Percentiles rank a stretch among this genome's conserved stretches.
phyloP scores from a whole-genome alignment of 1,140 invertebrate genomes.

The Colletes latitarsis region DNA sequence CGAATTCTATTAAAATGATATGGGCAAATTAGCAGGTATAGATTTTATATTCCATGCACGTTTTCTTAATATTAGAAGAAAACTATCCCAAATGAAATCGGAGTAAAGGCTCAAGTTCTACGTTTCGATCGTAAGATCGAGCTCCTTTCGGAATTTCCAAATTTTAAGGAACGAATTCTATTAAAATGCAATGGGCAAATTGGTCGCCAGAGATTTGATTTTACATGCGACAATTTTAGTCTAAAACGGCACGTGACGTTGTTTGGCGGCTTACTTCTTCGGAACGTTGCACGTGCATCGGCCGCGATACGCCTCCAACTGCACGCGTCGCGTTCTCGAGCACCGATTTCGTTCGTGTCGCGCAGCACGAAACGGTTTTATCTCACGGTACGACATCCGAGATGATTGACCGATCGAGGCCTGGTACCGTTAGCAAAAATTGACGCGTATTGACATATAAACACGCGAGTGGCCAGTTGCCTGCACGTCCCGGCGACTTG shows the following conservation, averaged over 20 bases:
- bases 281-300: slow-evolving; percentile 42
- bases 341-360: slow-evolving; percentile 53
- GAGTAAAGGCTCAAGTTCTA: too few species aligned
- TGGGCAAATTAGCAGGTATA: too few species aligned
- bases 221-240: background rate
- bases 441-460: slow-evolving; percentile 57
- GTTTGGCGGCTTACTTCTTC: slow-evolving; percentile 20
- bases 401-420: slow-evolving; percentile 62
- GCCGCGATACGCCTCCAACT: slow-evolving; percentile 43
- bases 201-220: too few species aligned
- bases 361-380: slow-evolving; percentile 45
- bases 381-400: slow-evolving; percentile 57
- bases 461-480: background rate
- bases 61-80: too few species aligned
- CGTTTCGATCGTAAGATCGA: too few species aligned
- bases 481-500: too few species aligned
- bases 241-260: slow-evolving; percentile 33
- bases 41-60: too few species aligned
- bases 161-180: too few species aligned
- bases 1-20: too few species aligned
- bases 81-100: too few species aligned
- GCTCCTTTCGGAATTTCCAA: too few species aligned
- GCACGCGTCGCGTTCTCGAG: slow-evolving; percentile 46
- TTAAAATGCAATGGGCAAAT: too few species aligned
- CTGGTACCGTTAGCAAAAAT: slow-evolving; percentile 66